Evolutionary conservation across 2,797 vertebrate species (phyloP).

Genomic region (Luscinia luscinia): DNA sequence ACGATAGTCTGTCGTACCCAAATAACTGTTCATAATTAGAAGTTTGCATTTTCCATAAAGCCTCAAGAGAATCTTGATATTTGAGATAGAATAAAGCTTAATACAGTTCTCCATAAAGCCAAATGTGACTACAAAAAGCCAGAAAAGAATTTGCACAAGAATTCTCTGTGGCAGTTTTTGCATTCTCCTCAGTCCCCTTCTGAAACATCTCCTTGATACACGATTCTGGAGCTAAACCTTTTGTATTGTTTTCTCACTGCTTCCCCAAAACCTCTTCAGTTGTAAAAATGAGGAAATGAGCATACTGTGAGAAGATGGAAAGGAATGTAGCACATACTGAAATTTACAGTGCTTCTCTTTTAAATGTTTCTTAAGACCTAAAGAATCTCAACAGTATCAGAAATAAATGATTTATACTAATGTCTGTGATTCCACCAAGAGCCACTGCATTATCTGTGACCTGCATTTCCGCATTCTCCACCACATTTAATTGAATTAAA

Average conservation of each 20-base stretch:
- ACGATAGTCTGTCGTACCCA: background rate
- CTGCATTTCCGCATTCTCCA: background rate
- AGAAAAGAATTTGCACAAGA: background rate
- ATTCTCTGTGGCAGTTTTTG: background rate
- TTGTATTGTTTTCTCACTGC: background rate
- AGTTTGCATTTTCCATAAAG: background rate
- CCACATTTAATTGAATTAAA: background rate
- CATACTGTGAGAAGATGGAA: background rate
- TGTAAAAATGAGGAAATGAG: background rate
- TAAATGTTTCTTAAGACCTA: background rate
- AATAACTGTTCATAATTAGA: background rate
- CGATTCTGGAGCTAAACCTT: background rate
- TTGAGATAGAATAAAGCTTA: background rate
- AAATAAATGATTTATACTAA: background rate
- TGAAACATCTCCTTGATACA: background rate
- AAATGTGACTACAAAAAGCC: background rate
- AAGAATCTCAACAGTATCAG: background rate
- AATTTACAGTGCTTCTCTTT: background rate
- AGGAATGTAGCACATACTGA: rapidly evolving
- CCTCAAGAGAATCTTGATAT: background rate
- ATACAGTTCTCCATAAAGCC: background rate
- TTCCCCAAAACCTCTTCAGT: background rate
- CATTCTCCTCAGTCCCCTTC: rapidly evolving
- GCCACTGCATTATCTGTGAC: background rate
- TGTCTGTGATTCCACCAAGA: background rate